phyloP scores from a whole-genome alignment of 2,797 vertebrate genomes.

The Clarias fuscus region DNA sequence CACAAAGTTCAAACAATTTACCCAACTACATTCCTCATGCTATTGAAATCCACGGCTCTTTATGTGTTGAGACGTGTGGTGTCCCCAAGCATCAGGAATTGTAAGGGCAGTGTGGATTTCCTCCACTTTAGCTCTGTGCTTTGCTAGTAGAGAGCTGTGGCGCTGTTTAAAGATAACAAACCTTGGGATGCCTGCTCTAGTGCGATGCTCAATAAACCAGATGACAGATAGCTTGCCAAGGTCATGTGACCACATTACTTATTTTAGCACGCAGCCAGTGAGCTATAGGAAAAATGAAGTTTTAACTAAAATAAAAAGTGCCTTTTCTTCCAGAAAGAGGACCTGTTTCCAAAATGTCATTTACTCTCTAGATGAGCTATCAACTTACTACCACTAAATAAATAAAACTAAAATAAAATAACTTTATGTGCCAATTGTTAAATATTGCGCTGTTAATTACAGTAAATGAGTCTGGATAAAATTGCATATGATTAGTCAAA shows the following conservation, averaged over 20 bases:
- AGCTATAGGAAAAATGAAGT: constrained; percentile 39
- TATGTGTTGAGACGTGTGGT: constrained; percentile 30
- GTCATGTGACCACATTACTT: constrained; percentile 78
- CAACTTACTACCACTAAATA: not conserved
- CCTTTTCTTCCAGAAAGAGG: not conserved
- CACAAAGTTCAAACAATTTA: constrained; percentile 8
- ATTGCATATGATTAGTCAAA: not conserved
- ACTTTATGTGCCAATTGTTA: not conserved
- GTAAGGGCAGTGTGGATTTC: constrained; percentile 56
- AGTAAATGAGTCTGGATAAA: not conserved
- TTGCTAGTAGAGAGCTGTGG: constrained; percentile 62
- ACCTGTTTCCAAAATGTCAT: not conserved
- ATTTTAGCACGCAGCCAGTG: constrained; percentile 65
- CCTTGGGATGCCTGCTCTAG: constrained; percentile 77
- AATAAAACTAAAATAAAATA: not conserved
- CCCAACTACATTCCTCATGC: constrained; percentile 16
- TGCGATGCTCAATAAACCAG: constrained; percentile 70
- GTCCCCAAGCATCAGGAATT: constrained; percentile 52
- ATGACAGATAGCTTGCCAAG: constrained; percentile 72
- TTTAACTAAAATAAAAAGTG: constrained; percentile 15
- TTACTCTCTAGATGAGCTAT: not conserved
- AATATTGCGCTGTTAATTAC: not conserved
- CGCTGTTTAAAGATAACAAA: constrained; percentile 80
- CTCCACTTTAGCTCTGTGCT: constrained; percentile 44
- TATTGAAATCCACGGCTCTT: constrained; percentile 23